Conservation (phyloP, 2,113 vertebrate species). For the Ophiodon elongatus region DNA sequence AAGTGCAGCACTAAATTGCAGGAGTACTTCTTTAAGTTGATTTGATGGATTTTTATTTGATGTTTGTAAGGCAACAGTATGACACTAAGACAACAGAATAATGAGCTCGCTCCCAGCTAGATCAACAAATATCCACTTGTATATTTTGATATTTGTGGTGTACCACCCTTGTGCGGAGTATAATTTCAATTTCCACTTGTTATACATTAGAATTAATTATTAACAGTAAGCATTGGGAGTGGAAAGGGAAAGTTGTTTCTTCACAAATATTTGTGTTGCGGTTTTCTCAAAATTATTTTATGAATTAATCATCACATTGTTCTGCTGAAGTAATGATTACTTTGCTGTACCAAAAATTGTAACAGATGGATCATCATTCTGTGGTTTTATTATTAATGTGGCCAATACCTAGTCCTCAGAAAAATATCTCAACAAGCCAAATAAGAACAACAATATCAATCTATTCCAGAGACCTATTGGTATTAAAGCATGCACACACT, state of each 20-base stretch:
- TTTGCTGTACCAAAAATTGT: constrained; percentile 10
- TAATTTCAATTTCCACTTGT: background rate
- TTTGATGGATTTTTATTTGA: background rate
- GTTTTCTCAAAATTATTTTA: constrained; percentile 18
- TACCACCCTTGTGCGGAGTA: background rate
- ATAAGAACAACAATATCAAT: constrained; percentile 23
- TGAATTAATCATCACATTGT: constrained; percentile 24
- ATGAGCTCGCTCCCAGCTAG: constrained; percentile 14
- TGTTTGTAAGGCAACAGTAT: background rate
- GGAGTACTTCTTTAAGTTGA: background rate
- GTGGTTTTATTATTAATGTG: constrained; percentile 36
- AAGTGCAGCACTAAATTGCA: background rate
- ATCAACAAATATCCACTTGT: background rate
- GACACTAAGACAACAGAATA: background rate
- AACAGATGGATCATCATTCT: constrained; percentile 24
- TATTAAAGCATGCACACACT: constrained; percentile 35
- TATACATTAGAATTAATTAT: constrained; percentile 13
- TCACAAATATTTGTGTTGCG: background rate
- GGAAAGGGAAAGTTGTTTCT: background rate
- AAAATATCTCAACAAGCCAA: constrained; percentile 20
- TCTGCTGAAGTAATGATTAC: constrained; percentile 3
- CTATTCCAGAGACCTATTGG: constrained; percentile 16
- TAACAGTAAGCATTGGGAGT: background rate
- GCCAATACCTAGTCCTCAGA: background rate
- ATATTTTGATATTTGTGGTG: background rate